Evolutionary conservation across 2,888 invertebrate genomes (phyloP).

Genomic region (Troilus luridus): DNA sequence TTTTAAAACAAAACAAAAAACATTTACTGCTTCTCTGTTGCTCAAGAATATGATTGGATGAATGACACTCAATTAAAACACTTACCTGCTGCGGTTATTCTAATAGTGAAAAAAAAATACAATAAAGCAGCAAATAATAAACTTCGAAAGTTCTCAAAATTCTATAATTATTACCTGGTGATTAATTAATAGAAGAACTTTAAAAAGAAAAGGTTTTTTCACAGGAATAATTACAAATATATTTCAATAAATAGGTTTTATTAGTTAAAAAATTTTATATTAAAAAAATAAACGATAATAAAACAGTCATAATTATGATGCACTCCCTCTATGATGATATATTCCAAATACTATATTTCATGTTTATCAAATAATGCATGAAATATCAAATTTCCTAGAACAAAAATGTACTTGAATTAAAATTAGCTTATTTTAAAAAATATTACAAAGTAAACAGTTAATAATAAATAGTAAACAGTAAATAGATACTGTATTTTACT

Average conservation of each 20-base stretch:
- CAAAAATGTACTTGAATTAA: not conserved
- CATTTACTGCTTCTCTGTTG: too few relatives aligned
- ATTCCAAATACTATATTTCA: not conserved
- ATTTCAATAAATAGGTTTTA: not conserved
- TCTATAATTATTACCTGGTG: too few relatives aligned
- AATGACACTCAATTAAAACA: too few relatives aligned
- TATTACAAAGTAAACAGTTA: not conserved
- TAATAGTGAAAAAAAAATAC: too few relatives aligned
- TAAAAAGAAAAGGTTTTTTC: not conserved
- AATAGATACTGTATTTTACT: too few relatives aligned
- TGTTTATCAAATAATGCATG: slow-evolving; percentile 51
- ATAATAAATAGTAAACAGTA: too few relatives aligned
- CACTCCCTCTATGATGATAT: not conserved
- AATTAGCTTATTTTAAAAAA: not conserved
- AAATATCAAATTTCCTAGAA: slow-evolving; percentile 57
- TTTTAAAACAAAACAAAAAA: too few relatives aligned
- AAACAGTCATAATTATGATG: not conserved
- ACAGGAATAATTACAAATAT: not conserved
- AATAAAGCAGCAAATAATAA: too few relatives aligned
- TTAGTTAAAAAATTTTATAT: not conserved
- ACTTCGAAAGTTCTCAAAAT: too few relatives aligned
- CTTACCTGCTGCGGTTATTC: too few relatives aligned
- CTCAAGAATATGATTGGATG: too few relatives aligned
- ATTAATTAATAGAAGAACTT: too few relatives aligned
- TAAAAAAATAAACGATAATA: not conserved